A percentile compares a stretch with the other conserved stretches of the same genome.
Conservation (phyloP, 2,888 invertebrate species). For the Saturnia japonica region DNA sequence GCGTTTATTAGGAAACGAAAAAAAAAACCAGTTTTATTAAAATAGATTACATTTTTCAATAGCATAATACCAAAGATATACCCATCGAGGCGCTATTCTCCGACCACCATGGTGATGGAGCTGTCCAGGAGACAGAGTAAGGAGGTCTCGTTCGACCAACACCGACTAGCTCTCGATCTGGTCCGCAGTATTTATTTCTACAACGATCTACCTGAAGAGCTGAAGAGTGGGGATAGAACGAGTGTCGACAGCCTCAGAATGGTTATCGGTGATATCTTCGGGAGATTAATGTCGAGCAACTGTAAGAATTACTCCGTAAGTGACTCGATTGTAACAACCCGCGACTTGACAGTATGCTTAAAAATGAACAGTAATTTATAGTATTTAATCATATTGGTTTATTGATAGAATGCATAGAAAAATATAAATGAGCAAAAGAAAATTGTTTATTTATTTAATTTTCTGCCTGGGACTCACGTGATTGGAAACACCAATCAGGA, state of each 20-base stretch:
- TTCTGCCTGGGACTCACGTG: too few species aligned
- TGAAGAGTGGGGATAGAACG: constrained; percentile 40
- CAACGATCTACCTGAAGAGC: constrained; percentile 59
- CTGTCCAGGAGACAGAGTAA: constrained; percentile 53
- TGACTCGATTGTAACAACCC: constrained; percentile 25
- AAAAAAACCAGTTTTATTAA: too few species aligned
- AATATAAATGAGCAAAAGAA: too few species aligned
- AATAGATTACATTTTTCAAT: constrained; percentile 24
- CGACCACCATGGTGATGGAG: constrained; percentile 53
- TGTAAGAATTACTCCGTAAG: constrained; percentile 87
- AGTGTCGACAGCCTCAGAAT: constrained; percentile 42
- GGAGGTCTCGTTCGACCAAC: constrained; percentile 51
- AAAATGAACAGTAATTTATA: too few species aligned
- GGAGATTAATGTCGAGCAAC: constrained; percentile 81
- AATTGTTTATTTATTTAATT: too few species aligned
- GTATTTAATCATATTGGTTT: too few species aligned
- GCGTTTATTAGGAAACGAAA: too few species aligned
- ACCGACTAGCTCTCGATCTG: constrained; percentile 49
- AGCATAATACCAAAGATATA: constrained; percentile 65
- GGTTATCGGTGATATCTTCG: constrained; percentile 55
- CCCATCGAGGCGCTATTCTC: constrained; percentile 49
- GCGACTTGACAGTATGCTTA: too few species aligned
- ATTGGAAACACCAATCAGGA: too few species aligned
- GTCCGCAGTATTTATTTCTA: constrained; percentile 69
- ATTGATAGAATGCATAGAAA: too few species aligned